Base-by-base conservation (phyloP, 1,140 invertebrate species). In the Lucilia cuprina region DNA sequence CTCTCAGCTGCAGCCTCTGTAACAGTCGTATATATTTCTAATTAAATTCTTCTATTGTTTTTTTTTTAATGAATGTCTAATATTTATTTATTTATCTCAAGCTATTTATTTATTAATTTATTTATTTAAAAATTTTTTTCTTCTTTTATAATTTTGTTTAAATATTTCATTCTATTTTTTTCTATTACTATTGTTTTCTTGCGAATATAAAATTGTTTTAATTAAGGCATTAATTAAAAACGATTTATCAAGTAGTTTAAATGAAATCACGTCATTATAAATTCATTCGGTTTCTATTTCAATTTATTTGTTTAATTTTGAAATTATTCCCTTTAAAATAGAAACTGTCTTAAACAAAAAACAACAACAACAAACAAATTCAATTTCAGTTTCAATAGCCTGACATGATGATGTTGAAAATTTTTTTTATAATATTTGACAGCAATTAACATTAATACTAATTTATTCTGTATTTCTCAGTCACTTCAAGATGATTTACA, bases 211-310 rank as follows among this genome's bases (percentile, higher is more conserved):
- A n/a, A 47, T 47, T 78, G 35, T 47, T 19, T 78, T 78, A 78
- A 78, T 78, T 78, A 78, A 78, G 10, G 34, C 35, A 47, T 78
- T 78, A 78, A 78, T 78, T 78, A 78, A 78, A n/a, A 78, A 78
- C 75, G 35, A 17, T 41, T 78, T 78, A 78, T 41, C 75, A 12
- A 78, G 41, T 78, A 41, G 41, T 78, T 78, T n/a, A 78, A 47
- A 78, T 78, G 34, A 78, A 78, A 78, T 78, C 75, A 41, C 75
- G 41, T 78, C 75, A 78, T 70, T 70, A 70, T 70, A 70, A 47
- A 78, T 78, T 78, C 34, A 78, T 47, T 30, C 19, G 17, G 75
- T 41, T 21, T 70, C 21, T 25, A 21, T 70, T 70, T 70, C 65
- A 10, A 12, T 70, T 25, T 19, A 25, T 70, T 70, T 70, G 65